phyloP scores from a whole-genome alignment of 2,888 invertebrate genomes.

The Phytoseiulus persimilis region DNA sequence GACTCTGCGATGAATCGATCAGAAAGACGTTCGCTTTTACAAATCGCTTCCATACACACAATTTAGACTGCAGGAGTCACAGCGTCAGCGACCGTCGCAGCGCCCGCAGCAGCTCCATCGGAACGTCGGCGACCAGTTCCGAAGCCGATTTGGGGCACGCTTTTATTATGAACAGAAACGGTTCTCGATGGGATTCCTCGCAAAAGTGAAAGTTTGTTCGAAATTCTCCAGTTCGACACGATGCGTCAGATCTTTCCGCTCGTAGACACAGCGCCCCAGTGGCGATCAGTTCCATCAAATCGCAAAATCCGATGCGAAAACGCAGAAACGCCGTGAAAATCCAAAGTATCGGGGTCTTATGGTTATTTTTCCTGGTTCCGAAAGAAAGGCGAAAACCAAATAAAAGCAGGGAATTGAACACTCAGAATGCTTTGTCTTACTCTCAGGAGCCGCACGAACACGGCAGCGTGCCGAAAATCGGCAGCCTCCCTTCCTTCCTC shows the following conservation, averaged over 20 bases:
- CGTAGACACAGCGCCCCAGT: neutral
- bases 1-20: neutral
- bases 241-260: neutral
- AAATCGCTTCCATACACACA: neutral
- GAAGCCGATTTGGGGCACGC: neutral
- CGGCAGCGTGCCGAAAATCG: neutral
- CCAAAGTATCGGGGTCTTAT: neutral
- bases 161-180: neutral
- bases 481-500: neutral
- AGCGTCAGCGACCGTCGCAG: neutral
- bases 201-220: neutral
- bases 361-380: neutral
- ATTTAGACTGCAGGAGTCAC: neutral
- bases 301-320: neutral
- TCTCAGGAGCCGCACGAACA: neutral
- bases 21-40: neutral
- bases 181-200: neutral
- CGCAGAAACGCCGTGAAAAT: neutral
- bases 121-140: neutral
- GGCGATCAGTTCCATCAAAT: neutral
- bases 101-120: neutral
- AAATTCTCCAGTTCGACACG: neutral
- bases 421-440: neutral
- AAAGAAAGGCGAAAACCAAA: neutral
- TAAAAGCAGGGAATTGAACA: neutral